Evolutionary conservation across 2,797 vertebrate genomes (phyloP).

Genomic region (Coregonus suidteri): DNA sequence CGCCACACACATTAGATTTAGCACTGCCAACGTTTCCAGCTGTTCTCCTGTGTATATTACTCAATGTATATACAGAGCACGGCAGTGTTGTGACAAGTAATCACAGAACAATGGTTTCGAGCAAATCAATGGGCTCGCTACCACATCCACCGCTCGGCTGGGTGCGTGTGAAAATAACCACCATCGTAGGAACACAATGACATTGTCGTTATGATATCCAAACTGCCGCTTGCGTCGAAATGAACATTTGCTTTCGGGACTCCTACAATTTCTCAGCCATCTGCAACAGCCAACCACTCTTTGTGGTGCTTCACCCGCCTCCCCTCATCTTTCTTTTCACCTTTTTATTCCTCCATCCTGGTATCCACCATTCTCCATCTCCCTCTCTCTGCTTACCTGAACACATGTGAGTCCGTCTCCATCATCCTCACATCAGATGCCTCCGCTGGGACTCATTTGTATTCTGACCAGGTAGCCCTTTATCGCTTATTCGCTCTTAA

Average conservation of each 20-base stretch:
- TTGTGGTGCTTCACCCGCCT: constrained; percentile 44
- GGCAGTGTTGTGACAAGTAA: constrained; percentile 50
- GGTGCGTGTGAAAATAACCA: constrained; percentile 61
- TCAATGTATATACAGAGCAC: constrained; percentile 10
- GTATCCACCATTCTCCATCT: constrained; percentile 26
- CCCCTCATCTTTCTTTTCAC: constrained; percentile 21
- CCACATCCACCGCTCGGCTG: constrained; percentile 51
- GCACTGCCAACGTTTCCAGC: constrained; percentile 49
- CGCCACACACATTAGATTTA: constrained; percentile 33
- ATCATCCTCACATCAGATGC: constrained; percentile 11
- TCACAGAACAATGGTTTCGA: constrained; percentile 36
- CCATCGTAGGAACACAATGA: constrained; percentile 54
- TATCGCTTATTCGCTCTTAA: constrained; percentile 23
- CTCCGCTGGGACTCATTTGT: not conserved
- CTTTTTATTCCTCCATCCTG: constrained; percentile 48
- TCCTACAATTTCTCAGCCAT: constrained; percentile 53
- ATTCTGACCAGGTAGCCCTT: not conserved
- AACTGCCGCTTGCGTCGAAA: constrained; percentile 23
- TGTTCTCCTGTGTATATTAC: constrained; percentile 66
- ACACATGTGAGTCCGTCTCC: not conserved
- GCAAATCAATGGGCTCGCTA: constrained; percentile 48
- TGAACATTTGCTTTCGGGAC: constrained; percentile 46
- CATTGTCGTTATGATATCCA: constrained; percentile 52
- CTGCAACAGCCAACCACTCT: constrained; percentile 50
- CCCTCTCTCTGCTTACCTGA: not conserved